phyloP scores from a whole-genome alignment of 2,113 vertebrate genomes.

The Podarcis raffonei region DNA sequence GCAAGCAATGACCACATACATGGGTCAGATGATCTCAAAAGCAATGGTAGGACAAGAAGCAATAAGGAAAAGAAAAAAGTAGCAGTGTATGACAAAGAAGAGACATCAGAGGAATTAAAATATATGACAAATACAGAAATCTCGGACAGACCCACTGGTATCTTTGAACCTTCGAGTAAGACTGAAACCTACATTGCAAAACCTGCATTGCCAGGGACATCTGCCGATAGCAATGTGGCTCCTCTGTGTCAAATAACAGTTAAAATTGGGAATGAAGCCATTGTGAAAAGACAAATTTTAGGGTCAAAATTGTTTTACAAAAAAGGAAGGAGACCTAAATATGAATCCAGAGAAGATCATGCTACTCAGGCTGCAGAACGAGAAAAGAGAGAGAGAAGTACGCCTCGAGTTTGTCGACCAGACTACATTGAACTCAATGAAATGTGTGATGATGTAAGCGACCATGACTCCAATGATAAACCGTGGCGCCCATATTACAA shows the following conservation, averaged over 20 bases:
- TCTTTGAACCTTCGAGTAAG: constrained; percentile 74
- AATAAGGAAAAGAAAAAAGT: constrained; percentile 82
- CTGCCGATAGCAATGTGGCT: constrained; percentile 83
- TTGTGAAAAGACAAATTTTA: constrained; percentile 91
- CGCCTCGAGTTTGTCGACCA: constrained; percentile 75
- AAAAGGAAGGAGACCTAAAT: constrained; percentile 81
- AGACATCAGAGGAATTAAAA: constrained; percentile 78
- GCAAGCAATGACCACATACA: constrained; percentile 51
- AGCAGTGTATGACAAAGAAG: constrained; percentile 74
- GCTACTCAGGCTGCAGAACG: constrained; percentile 62
- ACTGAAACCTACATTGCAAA: constrained; percentile 97
- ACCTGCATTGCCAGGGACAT: constrained; percentile 92
- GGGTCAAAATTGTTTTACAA: constrained; percentile 92
- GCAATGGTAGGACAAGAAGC: constrained; percentile 64
- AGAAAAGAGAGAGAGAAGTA: constrained; percentile 72
- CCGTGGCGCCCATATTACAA: constrained; percentile 97
- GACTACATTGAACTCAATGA: constrained; percentile 81
- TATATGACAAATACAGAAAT: constrained; percentile 68
- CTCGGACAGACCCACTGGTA: constrained; percentile 64
- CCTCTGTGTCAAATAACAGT: constrained; percentile 98
- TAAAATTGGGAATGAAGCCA: constrained; percentile 96
- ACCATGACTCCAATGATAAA: constrained; percentile 91
- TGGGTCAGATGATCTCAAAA: constrained; percentile 60
- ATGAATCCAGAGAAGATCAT: constrained; percentile 63
- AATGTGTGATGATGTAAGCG: constrained; percentile 85